Base-by-base conservation (phyloP, 2,888 invertebrate genomes). In the Drosophila sordidula region DNA sequence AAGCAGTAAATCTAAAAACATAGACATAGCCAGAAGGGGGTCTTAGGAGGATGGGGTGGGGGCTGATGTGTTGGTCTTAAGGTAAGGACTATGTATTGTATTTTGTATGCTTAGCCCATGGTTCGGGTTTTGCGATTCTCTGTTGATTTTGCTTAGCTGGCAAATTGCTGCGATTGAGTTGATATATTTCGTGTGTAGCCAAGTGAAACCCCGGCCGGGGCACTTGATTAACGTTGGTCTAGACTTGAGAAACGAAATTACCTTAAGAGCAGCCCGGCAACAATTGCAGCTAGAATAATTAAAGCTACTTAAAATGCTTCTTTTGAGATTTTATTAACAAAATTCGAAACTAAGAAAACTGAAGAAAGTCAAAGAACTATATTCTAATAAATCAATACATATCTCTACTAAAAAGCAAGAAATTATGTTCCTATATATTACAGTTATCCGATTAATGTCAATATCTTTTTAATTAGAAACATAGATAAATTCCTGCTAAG, bases 1-100 rank as follows among this genome's bases (percentile, higher is more conserved):
- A 80, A 69, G 88, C 88, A 70, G 86, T 83, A 83, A 83, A 83
- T 83, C 86, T 87, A 82, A 75, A 57, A 66, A 50, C 71, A 66
- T 57, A 67, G 81, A 69, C 79, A 56, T 29, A 18, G 45, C 9
- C 11, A 12, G 29, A 5, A n/a, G 4, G 12, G 9, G 6, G 26
- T 18, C 6, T 16, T 25, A 1, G 22, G 49, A 47, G 45, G 52
- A 3, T 16, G n/a, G 34, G 29, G 1, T 3, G 9, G 6, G 29
- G 29, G 12, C 16, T 34, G 29, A 4, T 3, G 8, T n/a, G 11
- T 41, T 39, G 9, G 9, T 16, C 4, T 29, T 34, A 72, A 52
- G 62, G 49, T 58, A 63, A 69, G 38, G 62, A 59, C 50, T 38
- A 32, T 64, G 65, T 47, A 65, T 64, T 70, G 64, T 68, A 42